These are phyloP conservation scores for Cygnus atratus DNA, from an alignment of 2,113 vertebrate species.

Conservation along the genomic window DNA sequence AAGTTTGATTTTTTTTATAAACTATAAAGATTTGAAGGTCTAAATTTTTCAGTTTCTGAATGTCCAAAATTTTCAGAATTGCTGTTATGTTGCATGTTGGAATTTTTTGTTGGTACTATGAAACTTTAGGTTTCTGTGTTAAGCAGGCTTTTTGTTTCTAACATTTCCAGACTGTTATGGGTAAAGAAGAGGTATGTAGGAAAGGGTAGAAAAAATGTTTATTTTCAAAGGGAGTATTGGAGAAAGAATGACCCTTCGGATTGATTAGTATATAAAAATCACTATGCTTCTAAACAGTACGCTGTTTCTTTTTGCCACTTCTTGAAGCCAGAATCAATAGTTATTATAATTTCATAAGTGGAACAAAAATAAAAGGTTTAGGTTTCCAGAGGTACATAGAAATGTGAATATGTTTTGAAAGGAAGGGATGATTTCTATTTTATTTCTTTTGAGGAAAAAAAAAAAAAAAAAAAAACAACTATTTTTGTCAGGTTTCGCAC, in stretches of 20 bases:
- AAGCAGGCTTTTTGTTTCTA: neutral
- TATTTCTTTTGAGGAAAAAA: neutral
- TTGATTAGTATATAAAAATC: slow-evolving; percentile 1
- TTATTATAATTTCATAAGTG: neutral
- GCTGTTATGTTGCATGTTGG: neutral
- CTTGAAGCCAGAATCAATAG: slow-evolving; percentile 18
- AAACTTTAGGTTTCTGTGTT: neutral
- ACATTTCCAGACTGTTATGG: neutral
- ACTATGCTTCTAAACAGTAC: neutral
- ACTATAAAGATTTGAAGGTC: neutral
- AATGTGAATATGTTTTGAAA: neutral
- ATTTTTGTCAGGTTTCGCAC: neutral
- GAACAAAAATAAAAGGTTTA: neutral
- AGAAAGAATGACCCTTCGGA: neutral
- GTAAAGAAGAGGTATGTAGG: neutral
- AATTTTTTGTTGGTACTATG: neutral
- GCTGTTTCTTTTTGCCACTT: neutral
- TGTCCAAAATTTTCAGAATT: neutral
- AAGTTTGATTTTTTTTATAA: neutral
- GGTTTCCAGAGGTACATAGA: neutral
- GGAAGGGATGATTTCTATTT: neutral
- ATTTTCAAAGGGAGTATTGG: neutral
- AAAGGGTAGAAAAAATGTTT: neutral
- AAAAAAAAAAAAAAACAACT: neutral
- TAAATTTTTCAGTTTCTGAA: neutral